phyloP scores from a whole-genome alignment of 2,113 vertebrate genomes.

The Dunckerocampus dactyliophorus region DNA sequence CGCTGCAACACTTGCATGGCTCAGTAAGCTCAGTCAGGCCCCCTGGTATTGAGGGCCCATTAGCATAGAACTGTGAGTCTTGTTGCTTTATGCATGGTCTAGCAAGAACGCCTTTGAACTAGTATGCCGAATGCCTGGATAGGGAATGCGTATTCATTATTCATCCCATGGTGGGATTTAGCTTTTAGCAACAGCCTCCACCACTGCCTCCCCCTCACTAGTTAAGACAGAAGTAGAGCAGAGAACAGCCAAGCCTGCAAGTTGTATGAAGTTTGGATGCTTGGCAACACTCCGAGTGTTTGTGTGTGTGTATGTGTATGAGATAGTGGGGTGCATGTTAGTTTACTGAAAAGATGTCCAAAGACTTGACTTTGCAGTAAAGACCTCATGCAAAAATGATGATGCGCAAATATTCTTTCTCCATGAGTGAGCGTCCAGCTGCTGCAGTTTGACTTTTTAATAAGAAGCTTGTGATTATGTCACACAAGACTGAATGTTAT shows the following conservation, averaged over 20 bases:
- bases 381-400: constrained; percentile 29
- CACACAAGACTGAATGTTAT: constrained; percentile 5
- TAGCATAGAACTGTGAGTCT: constrained; percentile 53
- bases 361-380: constrained; percentile 21
- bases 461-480: constrained; percentile 23
- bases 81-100: constrained; percentile 50
- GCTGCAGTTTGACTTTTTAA: constrained; percentile 32
- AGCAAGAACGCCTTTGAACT: constrained; percentile 58
- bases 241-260: constrained; percentile 22
- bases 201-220: constrained; percentile 53
- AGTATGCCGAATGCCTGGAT: constrained; percentile 38
- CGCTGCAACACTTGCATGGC: constrained; percentile 35
- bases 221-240: constrained; percentile 50
- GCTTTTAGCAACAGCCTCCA: constrained; percentile 60
- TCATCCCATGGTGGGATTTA: constrained; percentile 46
- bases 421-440: constrained; percentile 11
- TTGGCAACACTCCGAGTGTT: not conserved
- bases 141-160: constrained; percentile 64
- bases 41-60: constrained; percentile 32
- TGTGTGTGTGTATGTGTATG: not conserved
- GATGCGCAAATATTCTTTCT: constrained; percentile 7
- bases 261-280: not conserved
- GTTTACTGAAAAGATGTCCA: constrained; percentile 15
- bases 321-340: not conserved
- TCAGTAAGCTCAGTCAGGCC: constrained; percentile 41